Evolutionary conservation across 1,140 invertebrate genomes (phyloP).

Genomic region (Zaprionus africanus): DNA sequence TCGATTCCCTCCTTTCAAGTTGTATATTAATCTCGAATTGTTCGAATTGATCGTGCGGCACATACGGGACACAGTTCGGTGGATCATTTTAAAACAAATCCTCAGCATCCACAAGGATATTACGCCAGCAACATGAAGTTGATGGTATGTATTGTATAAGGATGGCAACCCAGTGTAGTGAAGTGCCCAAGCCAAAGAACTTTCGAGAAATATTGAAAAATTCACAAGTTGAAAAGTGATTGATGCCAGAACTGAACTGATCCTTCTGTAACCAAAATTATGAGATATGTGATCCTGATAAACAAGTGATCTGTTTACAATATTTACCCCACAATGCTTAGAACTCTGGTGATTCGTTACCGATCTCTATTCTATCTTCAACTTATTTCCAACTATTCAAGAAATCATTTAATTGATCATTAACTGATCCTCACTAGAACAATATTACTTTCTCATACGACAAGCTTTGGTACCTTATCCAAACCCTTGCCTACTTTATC

Average conservation of each 20-base stretch:
- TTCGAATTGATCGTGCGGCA: constrained; percentile 34
- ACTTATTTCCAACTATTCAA: neutral
- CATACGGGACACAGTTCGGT: constrained; percentile 29
- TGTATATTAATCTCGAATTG: constrained; percentile 25
- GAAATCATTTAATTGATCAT: neutral
- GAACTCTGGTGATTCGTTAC: neutral
- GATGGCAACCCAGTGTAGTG: constrained; percentile 46
- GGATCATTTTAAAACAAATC: constrained; percentile 14
- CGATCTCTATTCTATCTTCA: neutral
- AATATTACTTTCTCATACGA: neutral
- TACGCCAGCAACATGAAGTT: constrained; percentile 72
- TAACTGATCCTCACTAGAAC: neutral
- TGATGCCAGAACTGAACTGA: neutral
- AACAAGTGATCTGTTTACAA: neutral
- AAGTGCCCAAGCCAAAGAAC: constrained; percentile 24
- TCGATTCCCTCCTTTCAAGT: constrained; percentile 5
- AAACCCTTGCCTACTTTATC: neutral
- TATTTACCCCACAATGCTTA: neutral
- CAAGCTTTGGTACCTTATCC: neutral
- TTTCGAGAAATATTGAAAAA: neutral
- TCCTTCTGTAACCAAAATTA: neutral
- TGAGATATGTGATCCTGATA: neutral
- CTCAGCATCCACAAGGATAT: constrained; percentile 56
- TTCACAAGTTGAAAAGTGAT: neutral
- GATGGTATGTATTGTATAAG: constrained; percentile 75